Conservation (phyloP, 2,797 vertebrate species). For the Poeciliopsis paucimaculata region DNA sequence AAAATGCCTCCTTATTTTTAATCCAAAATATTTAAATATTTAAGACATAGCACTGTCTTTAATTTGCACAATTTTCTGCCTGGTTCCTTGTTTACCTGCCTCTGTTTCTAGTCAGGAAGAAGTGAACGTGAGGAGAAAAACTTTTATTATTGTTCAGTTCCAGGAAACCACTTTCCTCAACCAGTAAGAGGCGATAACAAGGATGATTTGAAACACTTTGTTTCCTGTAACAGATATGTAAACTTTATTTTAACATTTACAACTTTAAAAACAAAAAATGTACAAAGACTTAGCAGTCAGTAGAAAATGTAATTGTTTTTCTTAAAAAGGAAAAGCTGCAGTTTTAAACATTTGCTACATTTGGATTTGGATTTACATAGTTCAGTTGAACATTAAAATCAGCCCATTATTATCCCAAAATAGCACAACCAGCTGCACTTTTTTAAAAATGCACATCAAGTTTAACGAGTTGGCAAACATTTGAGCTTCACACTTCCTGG, state of each 20-base stretch:
- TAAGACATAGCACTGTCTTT: background rate
- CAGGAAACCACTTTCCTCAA: background rate
- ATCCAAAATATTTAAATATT: background rate
- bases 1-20: constrained; percentile 2
- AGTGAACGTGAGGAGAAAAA: rapidly evolving
- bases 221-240: background rate
- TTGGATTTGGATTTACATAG: background rate
- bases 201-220: background rate
- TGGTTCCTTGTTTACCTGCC: background rate
- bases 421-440: background rate
- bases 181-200: background rate
- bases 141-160: background rate
- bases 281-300: background rate
- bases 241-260: background rate
- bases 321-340: too few relatives aligned
- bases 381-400: background rate
- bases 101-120: constrained; percentile 19
- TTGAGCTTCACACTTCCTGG: background rate
- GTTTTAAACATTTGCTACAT: background rate
- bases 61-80: background rate
- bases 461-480: background rate
- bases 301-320: background rate
- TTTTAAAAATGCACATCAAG: background rate
- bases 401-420: background rate
- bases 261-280: background rate